Conservation (phyloP, 1,140 invertebrate genomes). For the Bacillus rossius region DNA sequence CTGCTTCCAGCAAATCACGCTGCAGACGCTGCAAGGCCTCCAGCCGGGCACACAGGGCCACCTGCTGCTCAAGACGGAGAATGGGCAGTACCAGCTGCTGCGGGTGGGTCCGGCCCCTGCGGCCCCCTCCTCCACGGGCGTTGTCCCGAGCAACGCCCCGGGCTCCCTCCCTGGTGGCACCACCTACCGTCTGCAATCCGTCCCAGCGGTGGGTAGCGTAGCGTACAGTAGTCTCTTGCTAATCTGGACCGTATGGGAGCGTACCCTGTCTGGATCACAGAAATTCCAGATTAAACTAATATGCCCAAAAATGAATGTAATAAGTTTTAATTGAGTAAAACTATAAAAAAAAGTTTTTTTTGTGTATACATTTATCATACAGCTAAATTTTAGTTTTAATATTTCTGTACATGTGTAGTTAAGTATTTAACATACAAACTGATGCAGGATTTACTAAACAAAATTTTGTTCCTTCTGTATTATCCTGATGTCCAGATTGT, state of each 20-base stretch:
- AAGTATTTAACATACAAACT: too few relatives aligned
- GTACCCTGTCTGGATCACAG: too few relatives aligned
- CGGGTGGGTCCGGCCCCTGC: conserved; percentile 71
- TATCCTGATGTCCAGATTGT: too few relatives aligned
- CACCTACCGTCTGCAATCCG: conserved; percentile 52
- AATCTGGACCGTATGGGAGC: too few relatives aligned
- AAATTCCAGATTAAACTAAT: not conserved
- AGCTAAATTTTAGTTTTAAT: too few relatives aligned
- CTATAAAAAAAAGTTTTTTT: not conserved
- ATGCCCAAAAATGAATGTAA: not conserved
- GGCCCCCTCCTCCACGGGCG: conserved; percentile 45
- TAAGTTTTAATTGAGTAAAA: conserved; percentile 2
- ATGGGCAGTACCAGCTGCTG: conserved; percentile 88
- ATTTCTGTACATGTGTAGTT: too few relatives aligned
- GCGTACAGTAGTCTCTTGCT: too few relatives aligned
- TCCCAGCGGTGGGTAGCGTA: conserved; percentile 45
- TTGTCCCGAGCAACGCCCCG: conserved; percentile 51
- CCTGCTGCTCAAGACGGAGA: conserved; percentile 90
- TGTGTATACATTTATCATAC: too few relatives aligned
- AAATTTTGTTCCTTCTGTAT: too few relatives aligned
- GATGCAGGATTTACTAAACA: too few relatives aligned
- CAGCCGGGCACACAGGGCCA: conserved; percentile 78
- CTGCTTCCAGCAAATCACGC: conserved; percentile 64
- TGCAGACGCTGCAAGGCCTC: conserved; percentile 76
- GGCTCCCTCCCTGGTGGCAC: conserved; percentile 40